Conservation (phyloP, 2,797 vertebrate genomes). For the Salarias fasciatus region DNA sequence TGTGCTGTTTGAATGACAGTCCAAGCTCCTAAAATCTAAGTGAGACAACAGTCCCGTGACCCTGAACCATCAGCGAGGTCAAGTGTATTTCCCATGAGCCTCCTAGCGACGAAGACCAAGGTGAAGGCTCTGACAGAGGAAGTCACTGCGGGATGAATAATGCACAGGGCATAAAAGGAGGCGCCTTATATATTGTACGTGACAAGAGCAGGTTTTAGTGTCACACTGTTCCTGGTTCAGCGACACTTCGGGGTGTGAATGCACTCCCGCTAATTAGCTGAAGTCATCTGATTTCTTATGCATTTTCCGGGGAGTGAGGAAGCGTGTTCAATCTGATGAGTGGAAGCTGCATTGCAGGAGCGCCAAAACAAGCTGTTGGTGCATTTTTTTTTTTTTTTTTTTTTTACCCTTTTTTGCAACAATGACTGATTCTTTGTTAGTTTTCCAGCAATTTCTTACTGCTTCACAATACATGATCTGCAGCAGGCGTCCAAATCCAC, state of each 20-base stretch:
- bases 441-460: background rate
- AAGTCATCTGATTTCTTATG: conserved; percentile 10
- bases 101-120: conserved; percentile 40
- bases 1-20: background rate
- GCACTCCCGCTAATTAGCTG: conserved; percentile 48
- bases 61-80: conserved; percentile 17
- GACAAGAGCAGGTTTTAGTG: conserved; percentile 25
- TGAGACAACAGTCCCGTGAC: conserved; percentile 14
- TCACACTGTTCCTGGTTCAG: background rate
- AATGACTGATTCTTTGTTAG: background rate
- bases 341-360: background rate
- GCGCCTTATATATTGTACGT: conserved; percentile 10
- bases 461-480: background rate
- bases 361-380: background rate
- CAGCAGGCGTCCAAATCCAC: background rate
- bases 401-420: too few species aligned
- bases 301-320: conserved; percentile 31
- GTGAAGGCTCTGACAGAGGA: conserved; percentile 49
- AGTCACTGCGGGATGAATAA: conserved; percentile 54
- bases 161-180: conserved; percentile 32
- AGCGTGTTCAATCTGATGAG: conserved; percentile 11
- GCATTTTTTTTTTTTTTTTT: too few species aligned
- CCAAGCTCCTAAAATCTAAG: background rate
- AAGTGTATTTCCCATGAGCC: conserved; percentile 42
- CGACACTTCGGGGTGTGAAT: conserved; percentile 2